Base-by-base conservation (phyloP, 2,888 invertebrate species). In the Andrena flavipes region DNA sequence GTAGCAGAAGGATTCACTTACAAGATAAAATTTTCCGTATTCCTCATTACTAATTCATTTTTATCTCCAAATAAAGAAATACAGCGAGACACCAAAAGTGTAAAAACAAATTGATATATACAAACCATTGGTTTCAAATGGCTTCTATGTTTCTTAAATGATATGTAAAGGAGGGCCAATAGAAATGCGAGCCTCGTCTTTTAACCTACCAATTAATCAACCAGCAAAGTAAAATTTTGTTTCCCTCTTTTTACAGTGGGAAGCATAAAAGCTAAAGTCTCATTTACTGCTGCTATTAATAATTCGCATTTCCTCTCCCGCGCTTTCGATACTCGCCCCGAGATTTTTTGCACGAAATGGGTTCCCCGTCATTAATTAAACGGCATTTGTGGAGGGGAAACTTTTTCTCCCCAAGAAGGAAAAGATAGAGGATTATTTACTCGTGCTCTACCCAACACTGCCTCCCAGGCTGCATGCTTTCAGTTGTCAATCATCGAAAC, bases 351-450 rank as follows among this genome's bases (percentile, higher is more conserved):
- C 49, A 4, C 29, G 8, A 49, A 48, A 42, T 23, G 26, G 10
- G 73, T 56, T 6, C 29, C 72, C 67, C 33, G 30, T 85, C 77
- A 78, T 87, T 86, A 89, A 86, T 87, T 84, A 83, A 86, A 78
- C 74, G 65, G 8, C 42, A 67, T 72, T 73, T 35, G 29, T 30
- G 49, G 29, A 13, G 33, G 59, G 62, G 33, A 62, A 84, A 86
- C 76, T 84, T 82, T 73, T 72, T 63, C 54, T 62, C 29, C 48
- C 30, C 26, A 72, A 62, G 71, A 42, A 62, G 23, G 69, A 84
- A 82, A 88, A 88, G 79, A 88, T 87, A 8, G n/a, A 13, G 70
- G 70, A 80, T 86, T 88, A 82, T 85, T 85, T 88, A 84, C 75
- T 70, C 48, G 42, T 0, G 13, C 42, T 33, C 30, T 60, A 35